These are phyloP conservation scores for Heteronetta atricapilla DNA, from an alignment of 2,113 vertebrate species.

Conservation along the genomic window DNA sequence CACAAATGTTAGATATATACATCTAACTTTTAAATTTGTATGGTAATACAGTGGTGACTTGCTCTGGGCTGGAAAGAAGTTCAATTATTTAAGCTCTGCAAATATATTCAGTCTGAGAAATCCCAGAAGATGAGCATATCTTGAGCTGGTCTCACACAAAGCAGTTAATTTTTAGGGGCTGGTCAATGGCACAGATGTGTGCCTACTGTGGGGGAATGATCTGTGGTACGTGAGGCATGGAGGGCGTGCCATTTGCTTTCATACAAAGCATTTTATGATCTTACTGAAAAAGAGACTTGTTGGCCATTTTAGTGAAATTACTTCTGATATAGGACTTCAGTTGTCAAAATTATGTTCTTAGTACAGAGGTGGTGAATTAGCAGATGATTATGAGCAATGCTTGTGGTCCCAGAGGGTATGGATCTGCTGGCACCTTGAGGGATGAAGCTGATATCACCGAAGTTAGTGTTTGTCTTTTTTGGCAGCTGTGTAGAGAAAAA, in stretches of 20 bases:
- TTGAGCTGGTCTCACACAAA: not conserved
- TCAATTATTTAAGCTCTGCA: not conserved
- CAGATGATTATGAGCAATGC: not conserved
- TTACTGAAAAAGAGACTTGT: not conserved
- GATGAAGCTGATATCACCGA: not conserved
- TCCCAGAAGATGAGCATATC: not conserved
- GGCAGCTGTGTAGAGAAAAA: not conserved
- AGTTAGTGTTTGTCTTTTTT: not conserved
- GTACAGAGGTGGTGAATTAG: not conserved
- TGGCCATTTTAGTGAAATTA: constrained; percentile 34
- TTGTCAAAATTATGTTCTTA: not conserved
- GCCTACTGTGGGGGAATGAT: constrained; percentile 16
- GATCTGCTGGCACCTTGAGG: not conserved
- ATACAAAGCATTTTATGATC: not conserved
- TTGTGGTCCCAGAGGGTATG: not conserved
- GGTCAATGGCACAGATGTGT: not conserved
- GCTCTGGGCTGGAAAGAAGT: not conserved
- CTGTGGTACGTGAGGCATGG: not conserved
- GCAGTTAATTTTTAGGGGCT: not conserved
- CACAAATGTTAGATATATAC: too few species aligned
- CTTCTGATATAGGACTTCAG: not conserved
- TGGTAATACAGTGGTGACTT: not conserved
- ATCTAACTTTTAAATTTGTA: not conserved
- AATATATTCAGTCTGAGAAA: not conserved
- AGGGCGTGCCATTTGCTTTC: not conserved